Base-by-base conservation (phyloP, 2,797 vertebrate genomes). In the Lutjanus argentimaculatus region DNA sequence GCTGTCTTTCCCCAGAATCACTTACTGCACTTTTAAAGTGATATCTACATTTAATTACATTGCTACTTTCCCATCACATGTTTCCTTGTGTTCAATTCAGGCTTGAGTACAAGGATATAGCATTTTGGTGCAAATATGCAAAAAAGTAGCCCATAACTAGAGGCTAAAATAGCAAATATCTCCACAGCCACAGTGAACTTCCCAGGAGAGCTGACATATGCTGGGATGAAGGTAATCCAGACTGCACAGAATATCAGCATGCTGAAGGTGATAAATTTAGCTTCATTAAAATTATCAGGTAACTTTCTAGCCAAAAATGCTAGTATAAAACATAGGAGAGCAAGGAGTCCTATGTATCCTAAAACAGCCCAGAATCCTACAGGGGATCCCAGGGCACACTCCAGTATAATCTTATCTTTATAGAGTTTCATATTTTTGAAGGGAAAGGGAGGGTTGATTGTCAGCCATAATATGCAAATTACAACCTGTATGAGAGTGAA, bases 61-160 rank as follows among this genome's bases (percentile, higher is more conserved):
- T 40, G 12, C 1, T 7, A 58, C 82, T 87, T 87, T 16, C 89
- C 88, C 92, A 95, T 93, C 8, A 95, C 22, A 77, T 93, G 76
- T 87, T 92, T 95, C 80, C 80, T 95, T 43, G 92, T 95, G 67
- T 93, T 92, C 15, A 93, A 85, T 75, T 95, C 91, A 73, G 95
- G 94, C 86, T 88, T 93, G 13, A 94, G 45, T 67, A 95, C 76
- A 86, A 96, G 93, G 0, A 95, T 92, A 58, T 87, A 94, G 59
- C 95, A 95, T 79, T 95, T 95, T 4, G 95, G 94, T 10, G 89
- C 48, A 91, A 95, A 95, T 79, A 95, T 95, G 77, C 94, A 95
- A 22, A 95, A 88, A 8, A 95, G 89, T 17, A 95, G 70, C 0
- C 94, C 94, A 81, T 88, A 95, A 72, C 93, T 95, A 5, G 95